Conservation (phyloP, 2,797 vertebrate genomes). For the Xiphorhynchus erythropygius region DNA sequence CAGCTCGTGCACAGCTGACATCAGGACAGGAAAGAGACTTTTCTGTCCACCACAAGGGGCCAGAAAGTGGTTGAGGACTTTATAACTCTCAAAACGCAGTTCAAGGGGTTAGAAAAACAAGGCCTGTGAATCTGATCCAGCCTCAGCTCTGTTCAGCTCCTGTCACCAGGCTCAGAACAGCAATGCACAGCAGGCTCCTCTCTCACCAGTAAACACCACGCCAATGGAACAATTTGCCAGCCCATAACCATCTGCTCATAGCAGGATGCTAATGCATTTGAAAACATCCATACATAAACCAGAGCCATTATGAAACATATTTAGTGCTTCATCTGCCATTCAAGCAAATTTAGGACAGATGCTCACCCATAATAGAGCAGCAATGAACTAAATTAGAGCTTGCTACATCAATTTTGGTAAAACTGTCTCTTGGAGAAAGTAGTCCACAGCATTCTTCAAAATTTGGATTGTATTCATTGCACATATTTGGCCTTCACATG, state of each 20-base stretch:
- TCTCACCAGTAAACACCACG: not conserved
- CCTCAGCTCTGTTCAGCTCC: not conserved
- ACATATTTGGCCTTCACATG: not conserved
- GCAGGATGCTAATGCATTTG: slow-evolving; percentile 19
- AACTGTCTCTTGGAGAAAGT: not conserved
- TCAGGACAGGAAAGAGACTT: not conserved
- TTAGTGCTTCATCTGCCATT: slow-evolving; percentile 52
- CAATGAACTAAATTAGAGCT: slow-evolving; percentile 1
- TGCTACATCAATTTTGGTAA: not conserved
- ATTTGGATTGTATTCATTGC: not conserved
- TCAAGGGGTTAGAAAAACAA: not conserved
- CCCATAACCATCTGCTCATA: slow-evolving; percentile 47
- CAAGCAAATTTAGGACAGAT: slow-evolving; percentile 59
- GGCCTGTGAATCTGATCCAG: not conserved
- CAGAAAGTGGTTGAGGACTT: not conserved
- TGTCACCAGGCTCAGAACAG: not conserved
- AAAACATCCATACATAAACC: slow-evolving; percentile 32
- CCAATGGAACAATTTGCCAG: not conserved
- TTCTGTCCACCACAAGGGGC: not conserved
- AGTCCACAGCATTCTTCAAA: not conserved
- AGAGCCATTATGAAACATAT: slow-evolving; percentile 36
- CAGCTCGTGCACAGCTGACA: not conserved
- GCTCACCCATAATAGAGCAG: slow-evolving; percentile 43
- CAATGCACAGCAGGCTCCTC: not conserved
- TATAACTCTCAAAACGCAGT: not conserved